These are phyloP conservation scores for Porites australiensis DNA, from an alignment of 64 coral and sea anemone species.

Conservation along the genomic window DNA sequence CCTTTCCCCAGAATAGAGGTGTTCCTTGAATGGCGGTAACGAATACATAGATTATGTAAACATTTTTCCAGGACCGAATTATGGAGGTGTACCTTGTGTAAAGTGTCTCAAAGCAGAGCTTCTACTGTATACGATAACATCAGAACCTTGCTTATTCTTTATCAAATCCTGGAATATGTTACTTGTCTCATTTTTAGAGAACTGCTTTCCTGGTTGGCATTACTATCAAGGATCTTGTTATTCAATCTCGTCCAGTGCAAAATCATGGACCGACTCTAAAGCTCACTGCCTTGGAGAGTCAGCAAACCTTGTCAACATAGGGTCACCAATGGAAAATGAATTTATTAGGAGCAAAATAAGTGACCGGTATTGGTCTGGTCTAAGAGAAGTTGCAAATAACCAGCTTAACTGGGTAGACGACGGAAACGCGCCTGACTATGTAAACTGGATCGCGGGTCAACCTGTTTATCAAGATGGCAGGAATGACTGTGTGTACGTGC, in stretches of 20 bases:
- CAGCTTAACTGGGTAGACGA: conserved; percentile 6
- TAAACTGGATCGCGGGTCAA: neutral
- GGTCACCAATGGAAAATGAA: conserved; percentile 7
- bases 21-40: too few relatives aligned
- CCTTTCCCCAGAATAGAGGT: too few relatives aligned
- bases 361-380: neutral
- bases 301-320: conserved; percentile 2
- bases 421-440: neutral
- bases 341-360: neutral
- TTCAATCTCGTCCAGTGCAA: conserved; percentile 1
- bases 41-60: too few relatives aligned
- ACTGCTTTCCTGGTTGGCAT: neutral
- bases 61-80: too few relatives aligned
- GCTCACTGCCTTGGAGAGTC: neutral
- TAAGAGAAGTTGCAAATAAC: conserved; percentile 1
- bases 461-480: neutral
- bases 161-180: too few relatives aligned
- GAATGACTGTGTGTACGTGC: neutral
- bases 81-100: too few relatives aligned
- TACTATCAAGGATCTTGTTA: conserved; percentile 24
- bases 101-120: too few relatives aligned
- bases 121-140: too few relatives aligned
- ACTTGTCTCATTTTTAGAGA: neutral
- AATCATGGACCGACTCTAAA: neutral
- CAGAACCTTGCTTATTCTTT: too few relatives aligned